Evolutionary conservation across 1,140 invertebrate genomes (phyloP).

Genomic region (Sminthurides bifidus): DNA sequence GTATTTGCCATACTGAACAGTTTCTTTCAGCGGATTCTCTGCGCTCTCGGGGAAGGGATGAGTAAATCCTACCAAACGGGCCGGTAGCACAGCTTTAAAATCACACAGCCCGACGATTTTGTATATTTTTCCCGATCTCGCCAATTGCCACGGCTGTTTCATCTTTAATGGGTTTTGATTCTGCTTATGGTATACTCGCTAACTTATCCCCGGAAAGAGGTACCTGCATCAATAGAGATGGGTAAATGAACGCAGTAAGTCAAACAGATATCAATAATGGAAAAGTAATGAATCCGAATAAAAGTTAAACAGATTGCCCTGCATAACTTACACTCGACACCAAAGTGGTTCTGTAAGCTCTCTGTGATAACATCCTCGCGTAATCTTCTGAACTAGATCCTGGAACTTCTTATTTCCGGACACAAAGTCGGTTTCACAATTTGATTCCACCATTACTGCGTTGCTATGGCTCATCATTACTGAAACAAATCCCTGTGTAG

Average conservation of each 20-base stretch:
- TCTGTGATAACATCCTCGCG: constrained; percentile 48
- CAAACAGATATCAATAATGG: too few relatives aligned
- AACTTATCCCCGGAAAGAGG: constrained; percentile 52
- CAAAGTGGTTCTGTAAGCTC: background rate
- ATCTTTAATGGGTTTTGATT: constrained; percentile 63
- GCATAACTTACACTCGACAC: background rate
- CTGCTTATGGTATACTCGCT: constrained; percentile 45
- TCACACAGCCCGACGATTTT: constrained; percentile 60
- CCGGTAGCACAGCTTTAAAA: constrained; percentile 41
- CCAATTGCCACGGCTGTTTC: constrained; percentile 70
- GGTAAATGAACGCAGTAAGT: too few relatives aligned
- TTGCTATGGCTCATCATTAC: constrained; percentile 48
- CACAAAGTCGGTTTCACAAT: constrained; percentile 97
- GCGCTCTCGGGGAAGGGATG: constrained; percentile 50
- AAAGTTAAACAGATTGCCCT: background rate
- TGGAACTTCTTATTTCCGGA: constrained; percentile 80
- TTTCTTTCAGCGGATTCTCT: constrained; percentile 35
- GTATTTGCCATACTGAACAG: constrained; percentile 56
- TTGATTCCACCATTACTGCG: constrained; percentile 63
- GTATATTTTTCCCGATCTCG: constrained; percentile 75
- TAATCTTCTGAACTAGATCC: constrained; percentile 57
- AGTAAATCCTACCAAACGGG: constrained; percentile 48
- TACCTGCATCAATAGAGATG: too few relatives aligned
- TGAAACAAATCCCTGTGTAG: constrained; percentile 74
- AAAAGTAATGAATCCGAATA: too few relatives aligned